phyloP scores from a whole-genome alignment of 2,888 invertebrate species.

The Strigamia maritima region DNA sequence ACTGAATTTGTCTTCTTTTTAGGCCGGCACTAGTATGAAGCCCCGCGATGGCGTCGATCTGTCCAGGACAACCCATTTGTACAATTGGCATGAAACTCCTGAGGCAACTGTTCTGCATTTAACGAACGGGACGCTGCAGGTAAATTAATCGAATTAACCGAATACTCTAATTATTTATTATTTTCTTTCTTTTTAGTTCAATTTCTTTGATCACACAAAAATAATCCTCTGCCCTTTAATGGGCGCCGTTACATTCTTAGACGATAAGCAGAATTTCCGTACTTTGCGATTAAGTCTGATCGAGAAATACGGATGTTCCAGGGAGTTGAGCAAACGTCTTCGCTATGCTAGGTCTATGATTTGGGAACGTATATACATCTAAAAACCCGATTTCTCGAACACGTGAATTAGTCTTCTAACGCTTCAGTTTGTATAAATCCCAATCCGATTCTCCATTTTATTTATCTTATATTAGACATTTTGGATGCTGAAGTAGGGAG shows the following conservation, averaged over 20 bases:
- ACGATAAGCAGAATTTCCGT: constrained; percentile 83
- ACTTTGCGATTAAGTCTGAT: constrained; percentile 78
- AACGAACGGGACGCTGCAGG: constrained; percentile 95
- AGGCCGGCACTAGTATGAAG: constrained; percentile 80
- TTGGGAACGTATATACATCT: constrained; percentile 42
- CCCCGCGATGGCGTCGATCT: constrained; percentile 82
- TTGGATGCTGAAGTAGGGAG: no score
- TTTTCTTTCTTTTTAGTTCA: constrained; percentile 65
- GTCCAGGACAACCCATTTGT: constrained; percentile 88
- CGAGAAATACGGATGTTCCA: constrained; percentile 53
- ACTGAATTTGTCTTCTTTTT: no score
- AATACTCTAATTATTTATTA: not conserved
- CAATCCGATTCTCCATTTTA: no score
- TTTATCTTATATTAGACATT: no score
- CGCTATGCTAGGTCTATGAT: constrained; percentile 66
- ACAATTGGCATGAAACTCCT: constrained; percentile 94
- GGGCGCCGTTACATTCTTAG: constrained; percentile 95
- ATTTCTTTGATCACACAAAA: constrained; percentile 97
- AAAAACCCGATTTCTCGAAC: no score
- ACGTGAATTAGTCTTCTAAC: no score
- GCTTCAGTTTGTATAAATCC: no score
- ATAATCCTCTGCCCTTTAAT: constrained; percentile 96
- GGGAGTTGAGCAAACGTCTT: constrained; percentile 52
- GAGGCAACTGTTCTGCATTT: constrained; percentile 95
- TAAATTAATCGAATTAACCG: constrained; percentile 50